Evolutionary conservation across 2,113 vertebrate species (phyloP).

Genomic region (Callipepla squamata): DNA sequence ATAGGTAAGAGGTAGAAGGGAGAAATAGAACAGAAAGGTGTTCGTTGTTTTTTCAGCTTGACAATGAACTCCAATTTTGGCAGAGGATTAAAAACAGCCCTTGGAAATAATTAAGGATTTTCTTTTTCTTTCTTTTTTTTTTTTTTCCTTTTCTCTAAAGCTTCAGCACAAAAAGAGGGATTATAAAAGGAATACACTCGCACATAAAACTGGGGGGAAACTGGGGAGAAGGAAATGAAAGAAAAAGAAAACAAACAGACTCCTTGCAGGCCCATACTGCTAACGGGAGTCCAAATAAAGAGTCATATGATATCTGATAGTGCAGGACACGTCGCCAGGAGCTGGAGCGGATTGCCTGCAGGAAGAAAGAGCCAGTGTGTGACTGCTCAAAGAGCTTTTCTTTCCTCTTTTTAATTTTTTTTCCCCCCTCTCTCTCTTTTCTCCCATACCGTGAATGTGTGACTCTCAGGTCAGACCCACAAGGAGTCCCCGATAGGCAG

Average conservation of each 20-base stretch:
- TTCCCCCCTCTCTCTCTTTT: slow-evolving; percentile 47
- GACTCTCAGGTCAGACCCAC: slow-evolving; percentile 78
- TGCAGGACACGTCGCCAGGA: slow-evolving; percentile 85
- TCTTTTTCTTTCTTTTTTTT: slow-evolving; percentile 41
- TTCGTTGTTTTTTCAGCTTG: slow-evolving; percentile 54
- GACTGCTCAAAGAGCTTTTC: slow-evolving; percentile 87
- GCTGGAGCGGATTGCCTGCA: slow-evolving; percentile 84
- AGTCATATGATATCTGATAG: slow-evolving; percentile 89
- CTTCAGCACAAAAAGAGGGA: slow-evolving; percentile 74
- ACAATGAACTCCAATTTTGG: slow-evolving; percentile 73
- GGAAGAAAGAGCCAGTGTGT: slow-evolving; percentile 88
- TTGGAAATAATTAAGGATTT: slow-evolving; percentile 72
- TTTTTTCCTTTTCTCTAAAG: slow-evolving; percentile 62
- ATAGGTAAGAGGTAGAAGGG: neutral
- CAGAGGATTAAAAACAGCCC: slow-evolving; percentile 74
- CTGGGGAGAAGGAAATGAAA: slow-evolving; percentile 80
- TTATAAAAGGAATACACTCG: slow-evolving; percentile 76
- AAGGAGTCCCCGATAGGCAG: slow-evolving; percentile 74
- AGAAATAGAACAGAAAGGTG: neutral
- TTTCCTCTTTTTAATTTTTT: slow-evolving; percentile 60
- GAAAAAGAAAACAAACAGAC: slow-evolving; percentile 83
- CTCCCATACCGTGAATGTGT: slow-evolving; percentile 78
- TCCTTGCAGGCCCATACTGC: slow-evolving; percentile 84
- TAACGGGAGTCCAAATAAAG: slow-evolving; percentile 85
- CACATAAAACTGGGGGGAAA: slow-evolving; percentile 58